A percentile compares a stretch with the other conserved stretches of the same genome.
phyloP scores from a whole-genome alignment of 1,140 invertebrate species.

The Drosophila sp. region DNA sequence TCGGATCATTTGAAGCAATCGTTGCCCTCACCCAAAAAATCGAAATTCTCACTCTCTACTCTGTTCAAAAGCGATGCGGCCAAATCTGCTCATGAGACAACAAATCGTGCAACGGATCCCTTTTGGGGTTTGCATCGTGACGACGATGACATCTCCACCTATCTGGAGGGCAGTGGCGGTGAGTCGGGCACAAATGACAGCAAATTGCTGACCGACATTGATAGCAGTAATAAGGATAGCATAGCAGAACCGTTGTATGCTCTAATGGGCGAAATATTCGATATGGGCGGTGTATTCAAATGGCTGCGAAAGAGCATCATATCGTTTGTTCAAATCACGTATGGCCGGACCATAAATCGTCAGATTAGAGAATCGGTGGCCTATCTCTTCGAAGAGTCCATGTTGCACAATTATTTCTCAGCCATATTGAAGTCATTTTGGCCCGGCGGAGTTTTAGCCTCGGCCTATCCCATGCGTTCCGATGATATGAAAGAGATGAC shows the following conservation, averaged over 20 bases:
- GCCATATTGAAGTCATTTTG: slow-evolving; percentile 93
- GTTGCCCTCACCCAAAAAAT: slow-evolving; percentile 90
- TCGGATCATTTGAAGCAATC: slow-evolving; percentile 93
- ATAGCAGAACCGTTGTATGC: slow-evolving; percentile 95
- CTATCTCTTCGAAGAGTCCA: slow-evolving; percentile 94
- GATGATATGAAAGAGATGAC: slow-evolving; percentile 88
- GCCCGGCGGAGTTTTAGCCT: slow-evolving; percentile 90
- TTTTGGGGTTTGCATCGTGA: slow-evolving; percentile 83
- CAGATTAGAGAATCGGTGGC: slow-evolving; percentile 94
- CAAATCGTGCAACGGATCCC: slow-evolving; percentile 67
- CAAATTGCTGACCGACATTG: slow-evolving; percentile 84
- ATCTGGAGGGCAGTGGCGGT: slow-evolving; percentile 85
- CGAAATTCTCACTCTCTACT: slow-evolving; percentile 91
- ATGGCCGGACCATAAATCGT: slow-evolving; percentile 95
- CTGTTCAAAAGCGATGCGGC: slow-evolving; percentile 90
- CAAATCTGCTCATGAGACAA: slow-evolving; percentile 59
- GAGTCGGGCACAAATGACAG: slow-evolving; percentile 82
- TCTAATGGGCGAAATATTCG: slow-evolving; percentile 94
- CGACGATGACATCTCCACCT: slow-evolving; percentile 89
- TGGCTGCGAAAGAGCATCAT: slow-evolving; percentile 94
- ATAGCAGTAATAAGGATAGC: slow-evolving; percentile 87
- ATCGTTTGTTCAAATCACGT: slow-evolving; percentile 95
- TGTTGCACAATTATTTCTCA: slow-evolving; percentile 94
- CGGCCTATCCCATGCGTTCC: slow-evolving; percentile 84
- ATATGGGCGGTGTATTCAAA: slow-evolving; percentile 93